Conservation (phyloP, 2,797 vertebrate species). For the Sebastes trivittatus region DNA sequence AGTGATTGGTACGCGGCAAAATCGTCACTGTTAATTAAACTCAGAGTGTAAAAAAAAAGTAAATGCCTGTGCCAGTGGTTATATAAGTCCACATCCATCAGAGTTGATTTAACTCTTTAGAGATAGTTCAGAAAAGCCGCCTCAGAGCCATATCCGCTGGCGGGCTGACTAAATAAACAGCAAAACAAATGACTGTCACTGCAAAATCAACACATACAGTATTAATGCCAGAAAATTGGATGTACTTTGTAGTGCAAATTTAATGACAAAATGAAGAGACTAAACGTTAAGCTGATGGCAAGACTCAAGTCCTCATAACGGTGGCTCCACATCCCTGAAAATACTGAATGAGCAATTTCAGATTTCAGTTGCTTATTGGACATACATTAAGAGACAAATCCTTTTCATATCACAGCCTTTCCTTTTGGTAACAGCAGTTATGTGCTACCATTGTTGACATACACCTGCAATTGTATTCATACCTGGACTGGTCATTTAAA, state of each 20-base stretch:
- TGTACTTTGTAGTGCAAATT: slow-evolving; percentile 16
- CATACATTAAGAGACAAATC: background rate
- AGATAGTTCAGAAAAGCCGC: slow-evolving; percentile 1
- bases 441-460: background rate
- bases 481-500: background rate
- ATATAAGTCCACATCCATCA: slow-evolving; percentile 37
- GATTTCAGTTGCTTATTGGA: background rate
- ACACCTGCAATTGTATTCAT: background rate
- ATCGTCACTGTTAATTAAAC: slow-evolving; percentile 24
- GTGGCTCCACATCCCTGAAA: background rate
- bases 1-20: slow-evolving; percentile 15
- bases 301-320: background rate
- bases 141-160: background rate
- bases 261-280: background rate
- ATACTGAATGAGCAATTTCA: background rate
- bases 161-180: slow-evolving; percentile 24
- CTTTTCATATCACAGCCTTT: slow-evolving; percentile 2
- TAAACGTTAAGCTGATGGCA: background rate
- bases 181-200: slow-evolving; percentile 21
- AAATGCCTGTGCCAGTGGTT: slow-evolving; percentile 6
- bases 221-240: slow-evolving; percentile 3
- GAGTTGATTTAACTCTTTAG: slow-evolving; percentile 23
- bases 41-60: background rate
- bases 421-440: background rate
- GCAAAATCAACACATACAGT: slow-evolving; percentile 5